These are phyloP conservation scores for Ormyrus thymus DNA, from an alignment of 2,888 invertebrate species.

Conservation along the genomic window DNA sequence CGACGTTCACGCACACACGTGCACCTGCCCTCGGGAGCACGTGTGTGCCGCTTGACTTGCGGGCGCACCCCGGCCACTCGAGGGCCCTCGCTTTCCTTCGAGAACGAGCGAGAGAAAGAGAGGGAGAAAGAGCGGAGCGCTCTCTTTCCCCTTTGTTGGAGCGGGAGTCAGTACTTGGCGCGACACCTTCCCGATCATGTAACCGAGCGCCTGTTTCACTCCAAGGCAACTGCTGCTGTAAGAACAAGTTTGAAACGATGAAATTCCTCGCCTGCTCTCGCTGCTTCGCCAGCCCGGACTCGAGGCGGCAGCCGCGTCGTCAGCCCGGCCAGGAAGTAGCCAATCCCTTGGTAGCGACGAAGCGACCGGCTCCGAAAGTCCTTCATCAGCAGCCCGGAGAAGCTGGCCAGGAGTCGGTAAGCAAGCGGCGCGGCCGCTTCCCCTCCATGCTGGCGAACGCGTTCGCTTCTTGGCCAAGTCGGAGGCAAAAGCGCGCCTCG, in stretches of 20 bases:
- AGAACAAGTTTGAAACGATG: constrained; percentile 56
- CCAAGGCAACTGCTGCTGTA: no score
- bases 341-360: constrained; percentile 68
- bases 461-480: constrained; percentile 37
- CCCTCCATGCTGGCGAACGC: constrained; percentile 59
- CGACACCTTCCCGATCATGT: constrained; percentile 56
- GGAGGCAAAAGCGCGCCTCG: constrained; percentile 23
- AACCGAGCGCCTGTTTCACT: no score
- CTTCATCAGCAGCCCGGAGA: constrained; percentile 34
- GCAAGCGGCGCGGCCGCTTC: constrained; percentile 56
- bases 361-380: constrained; percentile 60
- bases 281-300: constrained; percentile 59
- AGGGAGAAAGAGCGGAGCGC: constrained; percentile 23
- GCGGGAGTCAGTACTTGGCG: constrained; percentile 49
- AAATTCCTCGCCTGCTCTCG: constrained; percentile 66
- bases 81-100: constrained; percentile 46
- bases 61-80: constrained; percentile 51
- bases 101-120: not conserved
- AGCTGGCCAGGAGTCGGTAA: constrained; percentile 12
- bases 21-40: not conserved
- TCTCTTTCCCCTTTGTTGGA: constrained; percentile 25
- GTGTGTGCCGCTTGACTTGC: constrained; percentile 38
- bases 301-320: constrained; percentile 49
- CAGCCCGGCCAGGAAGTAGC: constrained; percentile 58
- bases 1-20: constrained; percentile 16